Base-by-base conservation (phyloP, 2,888 invertebrate genomes). In the Tubulanus polymorphus region DNA sequence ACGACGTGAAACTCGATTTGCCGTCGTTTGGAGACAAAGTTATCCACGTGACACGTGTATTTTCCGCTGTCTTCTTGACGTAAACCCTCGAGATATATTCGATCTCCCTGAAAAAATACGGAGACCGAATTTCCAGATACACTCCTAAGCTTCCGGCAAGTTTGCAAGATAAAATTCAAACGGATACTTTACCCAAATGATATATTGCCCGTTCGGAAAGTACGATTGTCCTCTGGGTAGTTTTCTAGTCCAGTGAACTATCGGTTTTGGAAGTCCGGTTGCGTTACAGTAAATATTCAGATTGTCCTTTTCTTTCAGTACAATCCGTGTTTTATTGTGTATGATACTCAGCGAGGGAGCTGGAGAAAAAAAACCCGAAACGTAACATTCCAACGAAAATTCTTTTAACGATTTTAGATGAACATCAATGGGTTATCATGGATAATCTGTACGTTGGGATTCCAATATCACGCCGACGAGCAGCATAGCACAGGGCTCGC, bases 201-300 rank as follows among this genome's bases (percentile, higher is more conserved):
- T 20, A 15, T 41, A 41, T 8, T 41, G 20, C 15, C 41, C 41
- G 6, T 18, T 41, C 23, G 41, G 23, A 18, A 18, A 41, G 41
- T 41, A 23, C 20, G 18, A 20, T 20, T 23, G 18, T 23, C 41
- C 41, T 8, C 23, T 18, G 6, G 18, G 18, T 41, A 41, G 18
- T 15, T 23, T 18, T 23, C 66, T 49, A 25, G 61, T 64, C 66
- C 66, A 66, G 58, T 66, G 66, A 18, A 66, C 65, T 18, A 66
- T 60, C n/a, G 66, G 66, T 32, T 62, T 55, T 2, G 66, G 66
- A 55, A 64, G 66, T 25, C 66, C 66, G 8, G 65, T 66, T n/a
- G 65, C 65, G 41, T 66, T 66, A 51, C 66, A 66, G 64, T 65
- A 66, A 45, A 66, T 53, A 1, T 61, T 61, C 18, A 66, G 61